phyloP scores from a whole-genome alignment of 1,140 invertebrate genomes.

The Zelostemma sp. region DNA sequence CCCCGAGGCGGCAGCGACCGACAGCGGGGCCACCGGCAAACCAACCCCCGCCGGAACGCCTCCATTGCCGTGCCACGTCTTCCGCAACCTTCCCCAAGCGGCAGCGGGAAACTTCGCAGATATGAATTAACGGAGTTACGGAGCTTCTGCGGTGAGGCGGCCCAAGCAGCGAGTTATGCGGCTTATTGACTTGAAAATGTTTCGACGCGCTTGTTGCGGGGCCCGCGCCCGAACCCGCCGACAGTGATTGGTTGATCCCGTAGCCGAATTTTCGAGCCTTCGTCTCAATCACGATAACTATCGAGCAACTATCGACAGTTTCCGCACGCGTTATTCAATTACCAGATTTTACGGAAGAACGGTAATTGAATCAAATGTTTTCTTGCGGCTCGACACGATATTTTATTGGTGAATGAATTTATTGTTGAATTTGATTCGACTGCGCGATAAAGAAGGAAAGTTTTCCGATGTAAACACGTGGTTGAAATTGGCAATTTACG shows the following conservation, averaged over 20 bases:
- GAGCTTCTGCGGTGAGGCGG: conserved; percentile 57
- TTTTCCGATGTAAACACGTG: too few species aligned
- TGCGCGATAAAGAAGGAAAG: neutral
- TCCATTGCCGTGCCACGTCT: conserved; percentile 39
- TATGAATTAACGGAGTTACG: conserved; percentile 71
- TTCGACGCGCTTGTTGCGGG: conserved; percentile 31
- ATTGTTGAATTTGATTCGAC: neutral
- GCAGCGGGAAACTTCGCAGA: conserved; percentile 61
- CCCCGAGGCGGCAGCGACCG: conserved; percentile 30
- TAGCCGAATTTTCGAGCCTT: conserved; percentile 21
- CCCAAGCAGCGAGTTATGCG: conserved; percentile 59
- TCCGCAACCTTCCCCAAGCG: conserved; percentile 21
- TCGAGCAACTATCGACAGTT: neutral
- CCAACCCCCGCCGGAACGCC: conserved; percentile 47
- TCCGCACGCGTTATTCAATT: too few species aligned
- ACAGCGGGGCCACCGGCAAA: conserved; percentile 41
- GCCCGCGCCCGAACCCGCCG: conserved; percentile 25
- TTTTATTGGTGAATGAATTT: neutral
- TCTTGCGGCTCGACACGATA: neutral
- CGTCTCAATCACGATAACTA: neutral
- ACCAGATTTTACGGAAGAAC: conserved; percentile 18
- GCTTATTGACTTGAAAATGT: conserved; percentile 65
- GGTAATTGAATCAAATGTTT: too few species aligned
- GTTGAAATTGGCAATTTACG: too few species aligned
- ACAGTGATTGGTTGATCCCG: conserved; percentile 34